phyloP scores from a whole-genome alignment of 2,797 vertebrate genomes.

The Enteromius afrohamiltoni region DNA sequence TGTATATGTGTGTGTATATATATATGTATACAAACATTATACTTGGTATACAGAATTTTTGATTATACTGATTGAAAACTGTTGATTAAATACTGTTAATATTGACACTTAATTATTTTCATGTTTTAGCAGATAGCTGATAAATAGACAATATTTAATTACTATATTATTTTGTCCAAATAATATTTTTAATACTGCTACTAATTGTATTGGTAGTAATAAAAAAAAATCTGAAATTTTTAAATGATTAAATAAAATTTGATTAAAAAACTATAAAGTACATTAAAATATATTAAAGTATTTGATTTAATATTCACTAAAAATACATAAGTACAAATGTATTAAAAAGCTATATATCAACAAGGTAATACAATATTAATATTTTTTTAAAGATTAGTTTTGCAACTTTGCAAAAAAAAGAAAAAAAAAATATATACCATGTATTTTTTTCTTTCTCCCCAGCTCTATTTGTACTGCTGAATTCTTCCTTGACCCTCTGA shows the following conservation, averaged over 20 bases:
- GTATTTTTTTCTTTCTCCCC: background rate
- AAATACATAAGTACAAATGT: background rate
- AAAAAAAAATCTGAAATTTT: background rate
- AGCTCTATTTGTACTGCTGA: background rate
- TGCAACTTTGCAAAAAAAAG: too few species aligned
- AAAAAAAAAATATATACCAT: too few species aligned
- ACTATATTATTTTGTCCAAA: background rate
- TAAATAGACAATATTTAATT: background rate
- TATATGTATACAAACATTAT: too few species aligned
- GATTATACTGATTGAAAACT: background rate
- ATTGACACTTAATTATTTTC: background rate
- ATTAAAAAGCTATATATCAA: background rate
- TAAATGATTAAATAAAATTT: background rate
- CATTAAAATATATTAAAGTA: background rate
- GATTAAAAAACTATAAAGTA: too few species aligned
- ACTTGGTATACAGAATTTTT: background rate
- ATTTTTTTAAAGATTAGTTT: background rate
- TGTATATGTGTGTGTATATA: too few species aligned
- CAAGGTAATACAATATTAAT: background rate
- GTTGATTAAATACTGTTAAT: too few species aligned
- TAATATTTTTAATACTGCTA: too few species aligned
- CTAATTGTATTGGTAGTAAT: too few species aligned
- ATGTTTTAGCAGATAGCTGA: background rate
- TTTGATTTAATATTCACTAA: background rate
- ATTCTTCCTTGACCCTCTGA: constrained; percentile 10